Evolutionary conservation across 2,888 invertebrate genomes (phyloP), one percentile per base, ranked within the genome.

Genomic region (Synergus gifuensis): DNA sequence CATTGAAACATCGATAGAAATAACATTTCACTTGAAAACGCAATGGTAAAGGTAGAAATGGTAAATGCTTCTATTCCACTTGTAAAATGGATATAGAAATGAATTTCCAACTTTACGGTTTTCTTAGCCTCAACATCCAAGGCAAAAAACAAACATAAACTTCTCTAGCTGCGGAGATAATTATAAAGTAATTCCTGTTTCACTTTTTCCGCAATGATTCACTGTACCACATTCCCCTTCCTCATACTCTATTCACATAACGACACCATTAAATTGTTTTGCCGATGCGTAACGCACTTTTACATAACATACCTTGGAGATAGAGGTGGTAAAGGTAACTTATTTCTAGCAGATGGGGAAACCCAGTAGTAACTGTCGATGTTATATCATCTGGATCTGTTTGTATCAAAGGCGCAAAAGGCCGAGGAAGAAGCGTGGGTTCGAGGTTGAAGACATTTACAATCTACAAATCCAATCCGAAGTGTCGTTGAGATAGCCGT

Each of bases 371-470:
- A 42, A 11, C 64, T 4, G 11, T 67, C 28, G 49, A 36, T 73
- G 54, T 54, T 36, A 54, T 49, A 36, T 54, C 54, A 54, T 54
- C 49, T 69, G 22, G 8, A 4, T 8, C 40, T 64, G 64, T 36
- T 42, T 42, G 16, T 28, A 42, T 66, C 4, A 69, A 44, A 69
- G 69, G 16, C 46, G 9, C 28, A 28, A 69, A 16, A 49, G 44
- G 22, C 28, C 14, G 46, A 22, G 22, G 82, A 83, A 83, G 83
- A 78, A 84, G 85, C 83, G 85, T 85, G 85, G 86, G 87, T 85
- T 87, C 85, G 86, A 85, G 86, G 86, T 85, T 82, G 86, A 84
- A 87, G 84, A 78, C 84, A 81, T 81, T 69, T 28, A 36, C 9
- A 73, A 73, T 54, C 18, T 73, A 49, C 36, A 49, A 49, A n/a